A percentile compares a stretch with the other conserved stretches of the same genome.
phyloP scores from a whole-genome alignment of 1,140 invertebrate genomes.

The Drosophila gunungcola region DNA sequence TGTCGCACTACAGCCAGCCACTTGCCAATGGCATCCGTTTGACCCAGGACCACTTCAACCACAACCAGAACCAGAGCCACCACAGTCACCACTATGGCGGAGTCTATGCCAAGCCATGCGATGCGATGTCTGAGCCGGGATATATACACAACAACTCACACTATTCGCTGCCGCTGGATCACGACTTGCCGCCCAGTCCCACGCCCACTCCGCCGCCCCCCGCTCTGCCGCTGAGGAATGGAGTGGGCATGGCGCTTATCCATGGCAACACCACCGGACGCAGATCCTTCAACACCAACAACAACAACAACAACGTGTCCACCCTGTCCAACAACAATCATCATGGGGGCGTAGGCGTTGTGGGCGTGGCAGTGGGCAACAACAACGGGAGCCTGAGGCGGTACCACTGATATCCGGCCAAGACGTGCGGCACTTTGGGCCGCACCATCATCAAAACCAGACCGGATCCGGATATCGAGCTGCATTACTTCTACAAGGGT shows the following conservation, averaged over 20 bases:
- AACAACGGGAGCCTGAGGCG: slow-evolving; percentile 76
- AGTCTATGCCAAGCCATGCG: slow-evolving; percentile 72
- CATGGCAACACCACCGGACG: slow-evolving; percentile 74
- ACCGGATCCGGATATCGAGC: slow-evolving; percentile 58
- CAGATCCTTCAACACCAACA: slow-evolving; percentile 72
- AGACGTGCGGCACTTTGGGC: slow-evolving; percentile 70
- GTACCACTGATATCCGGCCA: slow-evolving; percentile 81
- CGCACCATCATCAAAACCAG: slow-evolving; percentile 55
- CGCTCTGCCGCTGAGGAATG: slow-evolving; percentile 75
- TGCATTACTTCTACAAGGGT: slow-evolving; percentile 71
- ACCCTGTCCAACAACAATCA: slow-evolving; percentile 73
- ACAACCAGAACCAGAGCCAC: slow-evolving; percentile 47
- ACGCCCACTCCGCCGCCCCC: slow-evolving; percentile 78
- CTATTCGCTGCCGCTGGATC: slow-evolving; percentile 78
- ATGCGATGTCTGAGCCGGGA: slow-evolving; percentile 64
- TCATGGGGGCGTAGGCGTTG: slow-evolving; percentile 26
- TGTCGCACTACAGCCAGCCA: slow-evolving; percentile 80
- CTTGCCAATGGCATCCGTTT: slow-evolving; percentile 73
- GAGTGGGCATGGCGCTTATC: slow-evolving; percentile 68
- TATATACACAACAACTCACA: slow-evolving; percentile 83
- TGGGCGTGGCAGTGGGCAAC: slow-evolving; percentile 47
- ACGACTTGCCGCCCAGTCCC: slow-evolving; percentile 68
- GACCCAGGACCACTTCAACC: slow-evolving; percentile 83
- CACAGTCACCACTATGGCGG: slow-evolving; percentile 60
- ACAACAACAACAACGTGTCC: slow-evolving; percentile 70